phyloP scores from a whole-genome alignment of 2,888 invertebrate genomes.

The Bursaphelenchus okinawaensis region DNA sequence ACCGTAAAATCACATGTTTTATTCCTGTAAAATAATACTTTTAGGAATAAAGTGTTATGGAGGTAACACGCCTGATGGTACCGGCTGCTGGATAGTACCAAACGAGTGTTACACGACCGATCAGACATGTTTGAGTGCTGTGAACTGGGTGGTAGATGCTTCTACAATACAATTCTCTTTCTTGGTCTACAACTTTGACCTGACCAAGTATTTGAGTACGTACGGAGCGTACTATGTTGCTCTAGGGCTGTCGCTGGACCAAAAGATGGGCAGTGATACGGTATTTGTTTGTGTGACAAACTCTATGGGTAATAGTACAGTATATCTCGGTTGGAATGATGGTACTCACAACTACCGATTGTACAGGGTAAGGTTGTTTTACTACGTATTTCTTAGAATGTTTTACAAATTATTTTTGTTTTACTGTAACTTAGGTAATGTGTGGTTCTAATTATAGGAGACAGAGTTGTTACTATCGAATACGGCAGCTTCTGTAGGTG shows the following conservation, averaged over 20 bases:
- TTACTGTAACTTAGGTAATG: neutral
- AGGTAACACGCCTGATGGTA: neutral
- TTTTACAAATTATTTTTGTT: neutral
- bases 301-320: conserved; percentile 1
- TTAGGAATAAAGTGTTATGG: neutral
- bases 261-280: conserved; percentile 5
- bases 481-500: neutral
- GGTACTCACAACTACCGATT: neutral
- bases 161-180: neutral
- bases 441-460: conserved; percentile 10
- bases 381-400: neutral
- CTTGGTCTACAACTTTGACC: neutral
- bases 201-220: conserved; percentile 1
- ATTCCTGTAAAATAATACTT: too few relatives aligned
- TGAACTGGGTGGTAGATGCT: conserved; percentile 3
- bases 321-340: conserved; percentile 11
- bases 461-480: neutral
- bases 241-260: conserved; percentile 8
- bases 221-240: conserved; percentile 7
- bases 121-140: neutral
- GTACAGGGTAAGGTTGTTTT: neutral
- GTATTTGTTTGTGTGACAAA: conserved; percentile 8
- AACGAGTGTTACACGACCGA: conserved; percentile 3
- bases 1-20: too few relatives aligned
- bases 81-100: neutral